Base-by-base conservation (phyloP, 2,797 vertebrate genomes). In the Smutsia temminckii region DNA sequence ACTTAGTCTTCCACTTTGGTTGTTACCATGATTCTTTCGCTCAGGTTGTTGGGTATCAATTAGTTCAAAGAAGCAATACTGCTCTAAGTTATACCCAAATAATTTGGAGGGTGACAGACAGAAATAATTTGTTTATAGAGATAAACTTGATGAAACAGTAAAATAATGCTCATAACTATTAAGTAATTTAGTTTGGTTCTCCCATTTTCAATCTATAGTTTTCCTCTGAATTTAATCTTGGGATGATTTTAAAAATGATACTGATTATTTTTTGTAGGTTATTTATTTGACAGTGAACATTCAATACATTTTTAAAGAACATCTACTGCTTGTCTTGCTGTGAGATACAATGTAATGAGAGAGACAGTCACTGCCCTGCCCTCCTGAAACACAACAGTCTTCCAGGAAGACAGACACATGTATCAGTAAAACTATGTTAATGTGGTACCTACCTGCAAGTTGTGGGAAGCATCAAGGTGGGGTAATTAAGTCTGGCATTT, bases 141-240 rank as follows among this genome's bases (percentile, higher is more conserved):
- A 78, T 23, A 89, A 68, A 85, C 69, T 85, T 61, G 20, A 81
- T 85, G 53, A 78, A 32, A 4, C 8, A 29, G 66, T 92, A 77
- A 94, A 88, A 89, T 51, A 74, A 57, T 66, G 8, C 14, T 77
- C 25, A 51, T 72, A 61, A 69, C 37, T 23, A 51, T 17, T 59
- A 16, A 81, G 13, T 20, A 21, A 93, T 46, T 85, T 71, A 5
- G 12, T 49, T 91, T 86, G 77, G 25, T 29, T 40, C 23, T 23
- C 18, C 0, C 0, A 84, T 64, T 64, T 46, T 78, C n/a, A 57
- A 68, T 83, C 20, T 80, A 34, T 42, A 40, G 10, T 49, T 81
- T 95, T 69, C 27, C 10, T 94, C 20, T 79, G 27, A 91, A 55
- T 63, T 75, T 80, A 91, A 85, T 53, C 25, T 68, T 92, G 40